Evolutionary conservation across 1,140 invertebrate species (phyloP).

Genomic region (Campoletis sonorensis): DNA sequence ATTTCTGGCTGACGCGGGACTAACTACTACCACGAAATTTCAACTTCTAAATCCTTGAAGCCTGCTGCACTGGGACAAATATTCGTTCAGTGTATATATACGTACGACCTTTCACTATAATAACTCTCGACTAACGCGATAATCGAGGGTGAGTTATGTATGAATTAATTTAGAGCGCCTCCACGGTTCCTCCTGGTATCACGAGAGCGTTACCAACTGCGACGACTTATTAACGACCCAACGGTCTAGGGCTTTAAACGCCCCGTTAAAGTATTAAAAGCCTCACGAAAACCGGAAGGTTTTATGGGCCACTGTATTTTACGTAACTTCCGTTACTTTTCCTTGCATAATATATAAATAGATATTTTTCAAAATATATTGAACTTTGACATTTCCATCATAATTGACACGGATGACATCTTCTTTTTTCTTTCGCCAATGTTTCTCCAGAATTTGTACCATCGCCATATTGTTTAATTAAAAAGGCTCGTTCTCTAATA

Average conservation of each 20-base stretch:
- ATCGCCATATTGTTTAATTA: too few species aligned
- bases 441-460: too few species aligned
- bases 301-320: slow-evolving; percentile 44
- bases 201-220: slow-evolving; percentile 33
- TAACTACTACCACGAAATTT: slow-evolving; percentile 11
- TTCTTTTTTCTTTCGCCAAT: too few species aligned
- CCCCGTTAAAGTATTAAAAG: slow-evolving; percentile 44
- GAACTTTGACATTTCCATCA: background rate
- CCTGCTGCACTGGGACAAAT: background rate
- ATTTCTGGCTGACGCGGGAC: background rate
- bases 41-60: background rate
- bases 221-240: slow-evolving; percentile 46
- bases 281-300: slow-evolving; percentile 36
- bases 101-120: slow-evolving; percentile 15
- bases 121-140: slow-evolving; percentile 43
- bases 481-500: too few species aligned
- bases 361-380: background rate
- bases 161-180: slow-evolving; percentile 45
- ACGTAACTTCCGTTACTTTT: background rate
- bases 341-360: slow-evolving; percentile 2
- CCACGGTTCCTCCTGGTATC: slow-evolving; percentile 5
- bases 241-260: slow-evolving; percentile 39
- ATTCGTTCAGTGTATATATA: slow-evolving; percentile 32
- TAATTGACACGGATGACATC: too few species aligned
- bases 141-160: slow-evolving; percentile 49